phyloP scores from a whole-genome alignment of 2,888 invertebrate species.

The Eudasyphora cyanicolor region DNA sequence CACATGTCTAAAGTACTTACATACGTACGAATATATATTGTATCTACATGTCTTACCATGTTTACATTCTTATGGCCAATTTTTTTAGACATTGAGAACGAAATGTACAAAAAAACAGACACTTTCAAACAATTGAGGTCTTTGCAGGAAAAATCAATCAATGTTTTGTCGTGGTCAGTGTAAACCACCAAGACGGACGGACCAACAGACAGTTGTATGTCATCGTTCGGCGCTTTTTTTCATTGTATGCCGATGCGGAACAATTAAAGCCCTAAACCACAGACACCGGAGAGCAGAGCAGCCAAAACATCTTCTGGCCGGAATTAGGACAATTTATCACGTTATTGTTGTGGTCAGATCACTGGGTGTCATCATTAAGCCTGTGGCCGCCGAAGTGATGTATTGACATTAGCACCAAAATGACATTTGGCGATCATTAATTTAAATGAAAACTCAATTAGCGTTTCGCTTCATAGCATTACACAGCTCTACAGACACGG shows the following conservation, averaged over 20 bases:
- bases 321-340: slow-evolving; percentile 10
- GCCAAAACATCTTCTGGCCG: background rate
- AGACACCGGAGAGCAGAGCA: background rate
- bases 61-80: slow-evolving; percentile 9
- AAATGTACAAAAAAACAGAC: background rate
- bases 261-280: slow-evolving; percentile 13
- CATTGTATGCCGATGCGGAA: background rate
- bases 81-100: background rate
- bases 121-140: background rate
- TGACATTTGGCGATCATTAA: slow-evolving; percentile 71
- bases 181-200: no score
- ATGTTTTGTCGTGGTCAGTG: slow-evolving; percentile 17
- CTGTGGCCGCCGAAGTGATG: slow-evolving; percentile 31
- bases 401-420: slow-evolving; percentile 19
- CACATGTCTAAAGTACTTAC: no score
- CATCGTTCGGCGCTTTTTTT: background rate
- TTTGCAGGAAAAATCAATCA: slow-evolving; percentile 20
- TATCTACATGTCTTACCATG: background rate
- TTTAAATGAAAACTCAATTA: slow-evolving; percentile 78
- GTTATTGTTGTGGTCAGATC: slow-evolving; percentile 43
- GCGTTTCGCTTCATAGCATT: slow-evolving; percentile 61
- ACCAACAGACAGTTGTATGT: background rate
- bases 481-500: slow-evolving; percentile 66
- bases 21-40: no score
- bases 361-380: slow-evolving; percentile 52